Conservation (phyloP, 2,113 vertebrate genomes). For the Globicephala melas region DNA sequence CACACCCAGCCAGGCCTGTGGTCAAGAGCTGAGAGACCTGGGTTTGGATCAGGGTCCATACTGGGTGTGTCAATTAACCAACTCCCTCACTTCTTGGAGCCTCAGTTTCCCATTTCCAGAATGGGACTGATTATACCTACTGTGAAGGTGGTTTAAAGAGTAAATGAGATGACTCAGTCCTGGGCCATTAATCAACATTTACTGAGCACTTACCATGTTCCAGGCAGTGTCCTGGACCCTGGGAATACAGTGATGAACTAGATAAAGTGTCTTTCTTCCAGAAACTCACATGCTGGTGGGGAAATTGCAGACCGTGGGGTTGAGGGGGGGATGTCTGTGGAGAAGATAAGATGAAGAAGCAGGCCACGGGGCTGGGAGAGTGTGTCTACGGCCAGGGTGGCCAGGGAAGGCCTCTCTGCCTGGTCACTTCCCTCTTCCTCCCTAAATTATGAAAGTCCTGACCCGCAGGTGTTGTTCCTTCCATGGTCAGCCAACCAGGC, state of each 20-base stretch:
- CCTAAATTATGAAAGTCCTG: not conserved
- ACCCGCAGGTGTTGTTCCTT: too few species aligned
- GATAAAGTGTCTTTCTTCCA: not conserved
- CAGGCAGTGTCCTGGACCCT: not conserved
- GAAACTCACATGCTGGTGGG: not conserved
- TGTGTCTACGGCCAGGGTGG: accelerated
- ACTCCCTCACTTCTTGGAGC: not conserved
- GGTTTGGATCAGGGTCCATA: not conserved
- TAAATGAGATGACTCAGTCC: not conserved
- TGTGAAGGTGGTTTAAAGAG: not conserved
- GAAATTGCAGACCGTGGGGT: not conserved
- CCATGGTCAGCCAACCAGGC: not conserved
- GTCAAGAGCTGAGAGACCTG: too few species aligned
- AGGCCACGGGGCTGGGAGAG: accelerated
- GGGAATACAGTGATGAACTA: accelerated
- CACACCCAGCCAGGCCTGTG: not conserved
- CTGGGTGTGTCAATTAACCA: not conserved
- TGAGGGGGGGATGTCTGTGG: not conserved
- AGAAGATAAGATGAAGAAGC: not conserved
- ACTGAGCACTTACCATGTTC: not conserved
- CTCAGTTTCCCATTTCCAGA: not conserved
- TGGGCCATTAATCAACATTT: accelerated
- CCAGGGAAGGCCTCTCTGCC: not conserved
- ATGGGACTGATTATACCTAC: too few species aligned
- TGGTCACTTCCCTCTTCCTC: not conserved